phyloP scores from a whole-genome alignment of 2,888 invertebrate genomes.

The Sesia apiformis region DNA sequence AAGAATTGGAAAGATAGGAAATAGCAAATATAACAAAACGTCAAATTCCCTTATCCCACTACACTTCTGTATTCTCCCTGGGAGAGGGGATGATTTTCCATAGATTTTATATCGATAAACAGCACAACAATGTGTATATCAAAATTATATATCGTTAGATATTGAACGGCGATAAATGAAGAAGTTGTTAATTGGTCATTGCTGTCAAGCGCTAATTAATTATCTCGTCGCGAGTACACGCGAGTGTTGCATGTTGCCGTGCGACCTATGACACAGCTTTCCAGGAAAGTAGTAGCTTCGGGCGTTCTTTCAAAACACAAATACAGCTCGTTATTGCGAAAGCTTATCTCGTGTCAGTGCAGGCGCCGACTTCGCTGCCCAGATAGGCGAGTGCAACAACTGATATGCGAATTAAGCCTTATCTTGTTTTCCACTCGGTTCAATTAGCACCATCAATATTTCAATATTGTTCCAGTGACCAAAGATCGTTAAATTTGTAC shows the following conservation, averaged over 20 bases:
- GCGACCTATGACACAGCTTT: conserved; percentile 50
- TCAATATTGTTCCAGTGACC: no score
- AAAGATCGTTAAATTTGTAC: no score
- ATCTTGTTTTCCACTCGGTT: no score
- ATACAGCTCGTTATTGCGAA: conserved; percentile 52
- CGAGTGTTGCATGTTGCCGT: conserved; percentile 35
- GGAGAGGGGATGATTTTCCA: no score
- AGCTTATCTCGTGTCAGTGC: conserved; percentile 29
- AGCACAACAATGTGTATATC: no score
- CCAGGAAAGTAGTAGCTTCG: conserved; percentile 44
- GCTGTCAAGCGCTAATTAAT: conserved; percentile 47
- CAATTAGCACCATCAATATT: no score
- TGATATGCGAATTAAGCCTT: not conserved
- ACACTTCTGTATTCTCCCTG: no score
- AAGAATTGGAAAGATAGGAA: no score
- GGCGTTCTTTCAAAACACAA: conserved; percentile 34
- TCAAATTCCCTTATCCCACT: no score
- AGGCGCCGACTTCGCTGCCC: conserved; percentile 4
- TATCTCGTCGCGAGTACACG: conserved; percentile 42
- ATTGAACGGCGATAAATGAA: conserved; percentile 34
- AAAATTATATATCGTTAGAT: conserved; percentile 16
- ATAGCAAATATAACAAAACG: no score
- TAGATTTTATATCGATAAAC: no score
- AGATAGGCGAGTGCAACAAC: conserved; percentile 2
- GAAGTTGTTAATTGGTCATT: conserved; percentile 35